Conservation (phyloP, 2,113 vertebrate species). For the Megaceryle maxima region DNA sequence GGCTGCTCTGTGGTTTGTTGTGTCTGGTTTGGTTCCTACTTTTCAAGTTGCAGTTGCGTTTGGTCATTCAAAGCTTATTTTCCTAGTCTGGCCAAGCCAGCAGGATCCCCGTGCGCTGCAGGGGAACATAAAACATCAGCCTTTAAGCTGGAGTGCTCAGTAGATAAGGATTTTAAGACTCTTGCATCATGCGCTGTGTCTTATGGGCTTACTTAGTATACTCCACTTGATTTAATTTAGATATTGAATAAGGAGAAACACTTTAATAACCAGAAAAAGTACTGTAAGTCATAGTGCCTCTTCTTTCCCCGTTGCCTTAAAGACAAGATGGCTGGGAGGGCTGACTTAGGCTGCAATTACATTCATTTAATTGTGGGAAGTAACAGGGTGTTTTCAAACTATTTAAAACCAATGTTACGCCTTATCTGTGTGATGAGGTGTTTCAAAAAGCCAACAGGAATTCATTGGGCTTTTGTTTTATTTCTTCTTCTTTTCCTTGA, state of each 20-base stretch:
- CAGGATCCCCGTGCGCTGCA: slow-evolving; percentile 77
- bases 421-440: not conserved
- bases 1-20: slow-evolving; percentile 87
- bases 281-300: slow-evolving; percentile 16
- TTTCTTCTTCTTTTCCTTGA: not conserved
- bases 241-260: slow-evolving; percentile 76
- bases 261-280: slow-evolving; percentile 74
- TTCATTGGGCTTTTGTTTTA: not conserved
- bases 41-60: slow-evolving; percentile 80
- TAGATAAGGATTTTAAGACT: slow-evolving; percentile 78
- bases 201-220: slow-evolving; percentile 76
- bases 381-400: slow-evolving; percentile 10
- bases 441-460: slow-evolving; percentile 2
- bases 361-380: slow-evolving; percentile 10
- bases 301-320: not conserved
- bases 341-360: slow-evolving; percentile 30
- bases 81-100: slow-evolving; percentile 82
- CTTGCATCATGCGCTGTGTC: slow-evolving; percentile 74
- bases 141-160: slow-evolving; percentile 71
- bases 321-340: slow-evolving; percentile 54
- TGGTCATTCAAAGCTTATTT: slow-evolving; percentile 83
- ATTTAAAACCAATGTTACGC: not conserved
- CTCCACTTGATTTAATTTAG: slow-evolving; percentile 81
- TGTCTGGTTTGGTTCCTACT: slow-evolving; percentile 86
- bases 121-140: slow-evolving; percentile 74